Conservation (phyloP, 2,888 invertebrate genomes). For the Hirtodrosophila histrioides region DNA sequence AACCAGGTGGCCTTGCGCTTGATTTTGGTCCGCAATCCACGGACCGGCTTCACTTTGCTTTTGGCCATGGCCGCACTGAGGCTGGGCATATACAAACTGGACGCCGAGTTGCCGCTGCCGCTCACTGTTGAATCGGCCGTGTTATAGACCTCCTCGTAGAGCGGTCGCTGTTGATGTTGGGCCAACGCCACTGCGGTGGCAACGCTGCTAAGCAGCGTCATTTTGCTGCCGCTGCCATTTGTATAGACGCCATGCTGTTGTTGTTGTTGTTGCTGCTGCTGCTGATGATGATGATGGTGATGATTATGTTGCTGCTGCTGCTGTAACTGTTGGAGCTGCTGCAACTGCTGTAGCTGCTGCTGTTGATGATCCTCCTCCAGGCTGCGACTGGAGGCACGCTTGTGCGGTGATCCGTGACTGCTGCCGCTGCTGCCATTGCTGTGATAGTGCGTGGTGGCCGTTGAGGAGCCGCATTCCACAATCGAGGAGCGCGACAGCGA, state of each 20-base stretch:
- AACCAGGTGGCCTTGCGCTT: slow-evolving; percentile 83
- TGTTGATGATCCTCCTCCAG: slow-evolving; percentile 71
- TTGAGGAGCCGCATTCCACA: slow-evolving; percentile 68
- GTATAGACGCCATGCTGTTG: slow-evolving; percentile 43
- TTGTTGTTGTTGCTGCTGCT: slow-evolving; percentile 17
- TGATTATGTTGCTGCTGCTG: slow-evolving; percentile 40
- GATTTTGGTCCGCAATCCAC: slow-evolving; percentile 83
- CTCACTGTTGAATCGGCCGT: slow-evolving; percentile 64
- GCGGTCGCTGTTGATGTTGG: slow-evolving; percentile 37
- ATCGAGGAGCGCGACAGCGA: slow-evolving; percentile 90
- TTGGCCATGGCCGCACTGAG: slow-evolving; percentile 27
- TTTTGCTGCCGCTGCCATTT: slow-evolving; percentile 66
- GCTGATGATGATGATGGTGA: slow-evolving; percentile 27
- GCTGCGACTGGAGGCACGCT: slow-evolving; percentile 82
- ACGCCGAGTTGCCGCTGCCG: slow-evolving; percentile 12
- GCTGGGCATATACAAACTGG: slow-evolving; percentile 35
- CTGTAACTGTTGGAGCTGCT: slow-evolving; percentile 29
- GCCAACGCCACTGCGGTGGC: slow-evolving; percentile 38
- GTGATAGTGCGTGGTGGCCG: slow-evolving; percentile 63
- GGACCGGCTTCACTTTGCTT: slow-evolving; percentile 81
- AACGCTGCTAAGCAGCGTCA: slow-evolving; percentile 76
- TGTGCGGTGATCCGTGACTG: slow-evolving; percentile 80
- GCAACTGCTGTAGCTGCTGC: slow-evolving; percentile 26
- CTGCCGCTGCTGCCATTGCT: slow-evolving; percentile 72
- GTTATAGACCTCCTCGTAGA: slow-evolving; percentile 75